phyloP scores from a whole-genome alignment of 1,140 invertebrate species.

The Drosophila santomea region DNA sequence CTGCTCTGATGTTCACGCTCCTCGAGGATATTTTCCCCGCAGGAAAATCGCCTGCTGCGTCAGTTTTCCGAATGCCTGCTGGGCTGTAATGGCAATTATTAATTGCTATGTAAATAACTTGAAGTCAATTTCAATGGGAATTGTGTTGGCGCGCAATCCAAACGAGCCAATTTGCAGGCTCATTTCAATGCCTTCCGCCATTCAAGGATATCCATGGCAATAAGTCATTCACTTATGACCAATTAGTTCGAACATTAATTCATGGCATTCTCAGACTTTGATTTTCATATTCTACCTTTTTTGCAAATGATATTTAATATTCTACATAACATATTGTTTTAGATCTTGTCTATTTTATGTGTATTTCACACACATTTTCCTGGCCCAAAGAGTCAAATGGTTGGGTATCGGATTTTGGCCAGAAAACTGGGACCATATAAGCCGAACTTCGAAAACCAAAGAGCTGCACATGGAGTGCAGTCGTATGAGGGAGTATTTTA shows the following conservation, averaged over 20 bases:
- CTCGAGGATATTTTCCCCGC: constrained; percentile 4
- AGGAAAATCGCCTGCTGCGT: constrained; percentile 36
- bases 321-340: not conserved
- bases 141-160: constrained; percentile 34
- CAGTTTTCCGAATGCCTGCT: constrained; percentile 33
- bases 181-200: constrained; percentile 29
- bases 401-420: not conserved
- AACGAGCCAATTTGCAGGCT: constrained; percentile 49
- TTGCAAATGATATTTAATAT: not conserved
- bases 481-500: constrained; percentile 23
- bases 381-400: constrained; percentile 4
- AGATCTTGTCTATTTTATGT: not conserved
- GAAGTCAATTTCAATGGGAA: constrained; percentile 52
- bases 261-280: not conserved
- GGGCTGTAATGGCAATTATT: constrained; percentile 62
- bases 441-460: constrained; percentile 10
- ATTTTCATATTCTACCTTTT: not conserved
- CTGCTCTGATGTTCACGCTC: not conserved
- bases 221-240: constrained; percentile 8
- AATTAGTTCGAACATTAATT: not conserved
- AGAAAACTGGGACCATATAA: constrained; percentile 26
- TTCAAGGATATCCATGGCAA: constrained; percentile 14
- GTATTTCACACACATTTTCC: constrained; percentile 4
- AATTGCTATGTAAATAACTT: constrained; percentile 72
- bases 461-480: not conserved